Evolutionary conservation across 2,888 invertebrate species (phyloP).

Genomic region (Chrysopilus asiliformis): DNA sequence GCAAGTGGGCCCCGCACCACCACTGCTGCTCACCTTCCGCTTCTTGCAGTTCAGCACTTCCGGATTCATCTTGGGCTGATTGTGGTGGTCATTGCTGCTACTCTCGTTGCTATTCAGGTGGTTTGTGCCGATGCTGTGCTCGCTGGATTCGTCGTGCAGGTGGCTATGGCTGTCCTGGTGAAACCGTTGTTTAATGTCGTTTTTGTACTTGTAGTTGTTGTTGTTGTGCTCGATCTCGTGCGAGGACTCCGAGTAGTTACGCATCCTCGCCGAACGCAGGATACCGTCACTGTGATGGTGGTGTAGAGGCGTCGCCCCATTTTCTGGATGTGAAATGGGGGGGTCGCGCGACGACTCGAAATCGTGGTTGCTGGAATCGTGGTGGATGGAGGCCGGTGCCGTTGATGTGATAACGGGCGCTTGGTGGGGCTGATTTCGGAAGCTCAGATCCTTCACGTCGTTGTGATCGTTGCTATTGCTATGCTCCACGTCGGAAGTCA

Average conservation of each 20-base stretch:
- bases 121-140: constrained; percentile 26
- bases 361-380: constrained; percentile 34
- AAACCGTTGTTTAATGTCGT: constrained; percentile 82
- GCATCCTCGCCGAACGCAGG: constrained; percentile 22
- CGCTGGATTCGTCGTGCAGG: constrained; percentile 33
- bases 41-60: constrained; percentile 4
- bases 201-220: constrained; percentile 81
- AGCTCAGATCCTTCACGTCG: constrained; percentile 35
- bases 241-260: constrained; percentile 35
- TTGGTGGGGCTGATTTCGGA: constrained; percentile 33
- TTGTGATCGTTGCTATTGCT: constrained; percentile 32
- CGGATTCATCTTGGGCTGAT: background rate
- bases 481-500: constrained; percentile 33
- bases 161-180: constrained; percentile 43
- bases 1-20: background rate
- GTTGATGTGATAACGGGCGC: constrained; percentile 35
- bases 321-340: constrained; percentile 24
- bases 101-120: constrained; percentile 5
- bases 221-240: constrained; percentile 35
- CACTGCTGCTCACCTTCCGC: constrained; percentile 6
- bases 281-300: constrained; percentile 15
- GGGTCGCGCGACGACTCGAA: constrained; percentile 30
- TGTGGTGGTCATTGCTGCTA: background rate
- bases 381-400: constrained; percentile 25
- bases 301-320: constrained; percentile 28